Percentiles rank a stretch among this genome's conserved stretches.
Evolutionary conservation across 2,888 invertebrate genomes (phyloP).

Genomic region (Lordiphosa andalusiaca): DNA sequence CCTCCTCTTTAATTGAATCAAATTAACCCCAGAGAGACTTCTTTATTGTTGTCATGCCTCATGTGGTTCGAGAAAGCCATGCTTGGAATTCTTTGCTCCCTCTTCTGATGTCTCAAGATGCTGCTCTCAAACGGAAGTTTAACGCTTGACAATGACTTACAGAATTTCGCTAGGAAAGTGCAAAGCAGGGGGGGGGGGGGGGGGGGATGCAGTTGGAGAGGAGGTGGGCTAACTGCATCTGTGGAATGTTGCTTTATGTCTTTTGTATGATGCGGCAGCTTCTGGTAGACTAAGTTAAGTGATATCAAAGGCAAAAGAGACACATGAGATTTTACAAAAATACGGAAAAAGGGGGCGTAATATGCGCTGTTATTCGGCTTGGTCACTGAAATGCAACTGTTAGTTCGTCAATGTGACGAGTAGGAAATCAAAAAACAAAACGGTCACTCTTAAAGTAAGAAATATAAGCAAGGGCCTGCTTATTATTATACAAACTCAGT

Average conservation of each 20-base stretch:
- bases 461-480: too few relatives aligned
- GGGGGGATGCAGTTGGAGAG: slow-evolving; percentile 4
- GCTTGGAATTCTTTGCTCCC: slow-evolving; percentile 46
- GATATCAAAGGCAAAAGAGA: too few relatives aligned
- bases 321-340: too few relatives aligned
- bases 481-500: too few relatives aligned
- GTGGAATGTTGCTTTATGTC: slow-evolving; percentile 11
- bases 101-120: slow-evolving; percentile 1
- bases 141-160: slow-evolving; percentile 51
- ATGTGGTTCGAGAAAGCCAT: slow-evolving; percentile 48
- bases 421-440: too few relatives aligned
- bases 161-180: slow-evolving; percentile 25
- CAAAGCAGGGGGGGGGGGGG: not conserved
- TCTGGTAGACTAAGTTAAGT: too few relatives aligned
- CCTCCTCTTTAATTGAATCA: slow-evolving; percentile 61
- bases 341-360: too few relatives aligned
- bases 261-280: too few relatives aligned
- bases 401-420: too few relatives aligned
- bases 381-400: too few relatives aligned
- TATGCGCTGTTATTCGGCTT: too few relatives aligned
- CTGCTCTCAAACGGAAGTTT: slow-evolving; percentile 10
- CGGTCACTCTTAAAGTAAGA: too few relatives aligned
- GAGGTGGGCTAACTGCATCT: not conserved
- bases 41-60: slow-evolving; percentile 48
- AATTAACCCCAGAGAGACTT: slow-evolving; percentile 58